Conservation (phyloP, 1,140 invertebrate genomes). For the Euglossa dilemma region DNA sequence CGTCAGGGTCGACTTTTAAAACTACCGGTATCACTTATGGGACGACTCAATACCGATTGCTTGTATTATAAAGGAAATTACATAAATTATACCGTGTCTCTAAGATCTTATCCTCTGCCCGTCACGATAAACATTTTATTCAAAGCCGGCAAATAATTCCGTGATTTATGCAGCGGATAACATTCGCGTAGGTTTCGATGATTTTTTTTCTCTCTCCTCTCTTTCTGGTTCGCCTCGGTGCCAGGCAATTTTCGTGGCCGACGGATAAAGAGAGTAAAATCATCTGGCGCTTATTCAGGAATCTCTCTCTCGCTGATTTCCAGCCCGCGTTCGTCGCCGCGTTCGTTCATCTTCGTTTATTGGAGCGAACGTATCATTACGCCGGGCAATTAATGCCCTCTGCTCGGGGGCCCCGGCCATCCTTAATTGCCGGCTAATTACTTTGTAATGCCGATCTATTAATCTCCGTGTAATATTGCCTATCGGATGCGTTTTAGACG, state of each 20-base stretch:
- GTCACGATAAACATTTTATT: constrained; percentile 1
- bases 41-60: neutral
- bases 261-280: constrained; percentile 13
- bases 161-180: neutral
- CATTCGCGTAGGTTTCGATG: neutral
- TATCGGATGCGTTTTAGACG: constrained; percentile 26
- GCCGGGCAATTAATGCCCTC: constrained; percentile 41
- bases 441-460: constrained; percentile 48
- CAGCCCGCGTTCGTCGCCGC: neutral
- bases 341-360: constrained; percentile 38
- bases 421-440: constrained; percentile 51
- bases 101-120: neutral
- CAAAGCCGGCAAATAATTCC: neutral
- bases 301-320: neutral
- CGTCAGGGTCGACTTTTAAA: neutral
- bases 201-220: neutral
- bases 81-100: neutral
- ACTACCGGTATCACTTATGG: neutral
- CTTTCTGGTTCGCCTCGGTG: neutral
- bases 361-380: constrained; percentile 48
- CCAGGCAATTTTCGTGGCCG: constrained; percentile 16
- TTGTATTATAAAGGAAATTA: neutral
- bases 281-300: neutral
- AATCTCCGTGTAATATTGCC: constrained; percentile 43
- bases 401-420: neutral